These are phyloP conservation scores for Plebejus anna DNA, from an alignment of 2,888 invertebrate genomes.

Conservation along the genomic window DNA sequence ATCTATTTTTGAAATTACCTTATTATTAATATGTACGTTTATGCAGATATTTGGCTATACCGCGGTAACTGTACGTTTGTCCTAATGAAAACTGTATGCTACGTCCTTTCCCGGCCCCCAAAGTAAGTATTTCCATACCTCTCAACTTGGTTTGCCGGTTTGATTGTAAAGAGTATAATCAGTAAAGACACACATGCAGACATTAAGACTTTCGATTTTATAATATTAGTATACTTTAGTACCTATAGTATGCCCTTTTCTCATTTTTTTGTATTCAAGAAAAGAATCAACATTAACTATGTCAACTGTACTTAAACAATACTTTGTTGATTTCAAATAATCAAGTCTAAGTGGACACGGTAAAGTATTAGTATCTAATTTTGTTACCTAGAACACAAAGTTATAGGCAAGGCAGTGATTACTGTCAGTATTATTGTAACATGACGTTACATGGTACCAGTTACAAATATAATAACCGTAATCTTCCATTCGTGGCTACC, in stretches of 20 bases:
- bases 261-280: too few relatives aligned
- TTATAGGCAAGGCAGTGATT: background rate
- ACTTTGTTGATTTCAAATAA: background rate
- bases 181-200: too few relatives aligned
- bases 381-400: background rate
- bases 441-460: background rate
- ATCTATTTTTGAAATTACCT: too few relatives aligned
- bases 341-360: background rate
- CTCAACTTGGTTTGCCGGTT: background rate
- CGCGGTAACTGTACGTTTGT: too few relatives aligned
- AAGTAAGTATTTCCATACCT: background rate
- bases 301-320: background rate
- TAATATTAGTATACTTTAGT: background rate
- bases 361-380: background rate
- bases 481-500: background rate
- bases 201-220: background rate
- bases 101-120: too few relatives aligned
- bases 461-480: conserved; percentile 2
- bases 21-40: too few relatives aligned
- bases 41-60: too few relatives aligned
- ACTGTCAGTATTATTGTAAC: background rate
- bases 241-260: too few relatives aligned
- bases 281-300: too few relatives aligned
- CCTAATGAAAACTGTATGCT: too few relatives aligned
- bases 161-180: background rate